phyloP scores from a whole-genome alignment of 2,113 vertebrate genomes.

The Tetraodon nigroviridis region DNA sequence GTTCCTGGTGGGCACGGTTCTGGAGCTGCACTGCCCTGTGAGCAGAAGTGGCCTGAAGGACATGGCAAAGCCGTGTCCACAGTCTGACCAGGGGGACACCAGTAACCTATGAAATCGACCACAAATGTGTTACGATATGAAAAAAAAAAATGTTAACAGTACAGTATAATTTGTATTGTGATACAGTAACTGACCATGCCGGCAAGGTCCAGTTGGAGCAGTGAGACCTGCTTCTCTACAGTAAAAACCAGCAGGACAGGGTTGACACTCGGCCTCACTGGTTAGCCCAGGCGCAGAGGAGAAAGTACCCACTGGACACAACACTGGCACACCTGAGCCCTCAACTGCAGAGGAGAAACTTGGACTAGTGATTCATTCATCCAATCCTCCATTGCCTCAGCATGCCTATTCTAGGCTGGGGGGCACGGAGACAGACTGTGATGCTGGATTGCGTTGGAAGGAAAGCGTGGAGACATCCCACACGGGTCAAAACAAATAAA shows the following conservation, averaged over 20 bases:
- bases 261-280: conserved; percentile 70
- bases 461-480: conserved; percentile 2
- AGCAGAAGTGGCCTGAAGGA: conserved; percentile 74
- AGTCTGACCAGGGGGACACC: conserved; percentile 75
- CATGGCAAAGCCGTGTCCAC: conserved; percentile 65
- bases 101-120: conserved; percentile 65
- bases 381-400: neutral
- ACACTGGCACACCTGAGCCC: conserved; percentile 73
- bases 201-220: conserved; percentile 79
- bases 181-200: conserved; percentile 68
- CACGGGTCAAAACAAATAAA: conserved; percentile 31
- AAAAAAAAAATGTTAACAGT: neutral
- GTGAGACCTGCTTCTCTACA: conserved; percentile 76
- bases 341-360: conserved; percentile 64
- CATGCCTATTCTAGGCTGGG: neutral
- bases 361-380: conserved; percentile 20
- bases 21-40: conserved; percentile 67
- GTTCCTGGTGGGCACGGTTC: conserved; percentile 70
- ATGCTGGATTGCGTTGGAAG: neutral
- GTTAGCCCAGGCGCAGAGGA: conserved; percentile 71
- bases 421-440: neutral
- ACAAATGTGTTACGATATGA: neutral
- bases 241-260: conserved; percentile 81
- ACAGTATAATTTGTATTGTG: neutral
- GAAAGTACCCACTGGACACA: conserved; percentile 83